Conservation (phyloP, 2,797 vertebrate genomes). For the Darevskia nairensis region DNA sequence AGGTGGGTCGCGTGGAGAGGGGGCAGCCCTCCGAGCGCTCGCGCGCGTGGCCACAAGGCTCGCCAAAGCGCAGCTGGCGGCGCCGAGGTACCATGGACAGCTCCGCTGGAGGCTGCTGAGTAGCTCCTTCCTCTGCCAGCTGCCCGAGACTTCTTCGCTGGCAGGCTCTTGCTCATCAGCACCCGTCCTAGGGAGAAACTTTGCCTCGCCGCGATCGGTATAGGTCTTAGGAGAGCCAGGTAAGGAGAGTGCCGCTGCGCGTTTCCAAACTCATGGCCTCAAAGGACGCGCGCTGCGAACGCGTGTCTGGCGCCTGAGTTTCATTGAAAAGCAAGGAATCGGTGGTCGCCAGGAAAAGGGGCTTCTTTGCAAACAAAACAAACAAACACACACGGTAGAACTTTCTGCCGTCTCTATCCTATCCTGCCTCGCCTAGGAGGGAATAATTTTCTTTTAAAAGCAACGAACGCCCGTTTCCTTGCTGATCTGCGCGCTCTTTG, state of each 20-base stretch:
- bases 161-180: too few relatives aligned
- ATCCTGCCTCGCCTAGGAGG: too few relatives aligned
- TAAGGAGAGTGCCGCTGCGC: not conserved
- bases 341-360: too few relatives aligned
- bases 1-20: not conserved
- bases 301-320: too few relatives aligned
- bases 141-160: not conserved
- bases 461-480: not conserved
- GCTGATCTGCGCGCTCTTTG: not conserved
- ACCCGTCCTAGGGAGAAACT: not conserved
- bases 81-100: slow-evolving; percentile 48
- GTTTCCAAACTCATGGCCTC: not conserved
- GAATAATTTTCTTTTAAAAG: too few relatives aligned
- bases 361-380: too few relatives aligned
- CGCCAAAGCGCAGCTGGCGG: not conserved
- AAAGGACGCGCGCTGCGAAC: not conserved
- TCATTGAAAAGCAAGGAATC: not conserved
- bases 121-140: not conserved
- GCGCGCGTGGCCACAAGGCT: slow-evolving; percentile 7
- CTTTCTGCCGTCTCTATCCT: too few relatives aligned
- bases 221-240: not conserved
- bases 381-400: too few relatives aligned
- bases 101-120: not conserved
- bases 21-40: not conserved
- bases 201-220: not conserved